Conservation (phyloP, 2,113 vertebrate genomes). For the Paraplagusia blochii region DNA sequence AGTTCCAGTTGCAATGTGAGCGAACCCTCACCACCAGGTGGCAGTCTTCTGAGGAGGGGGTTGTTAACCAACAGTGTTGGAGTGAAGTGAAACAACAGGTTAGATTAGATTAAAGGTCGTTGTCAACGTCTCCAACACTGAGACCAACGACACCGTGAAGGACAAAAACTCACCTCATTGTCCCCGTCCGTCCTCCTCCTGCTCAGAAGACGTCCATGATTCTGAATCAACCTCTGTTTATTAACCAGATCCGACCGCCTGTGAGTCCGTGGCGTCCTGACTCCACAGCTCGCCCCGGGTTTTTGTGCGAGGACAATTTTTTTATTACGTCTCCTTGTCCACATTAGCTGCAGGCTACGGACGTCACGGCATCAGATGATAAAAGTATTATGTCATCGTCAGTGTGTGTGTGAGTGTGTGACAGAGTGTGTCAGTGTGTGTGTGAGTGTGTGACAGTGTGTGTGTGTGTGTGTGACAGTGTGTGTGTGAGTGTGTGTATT, state of each 20-base stretch:
- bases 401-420: slow-evolving; percentile 31
- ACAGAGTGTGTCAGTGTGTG: slow-evolving; percentile 5
- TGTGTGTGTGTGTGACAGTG: no score
- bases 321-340: slow-evolving; percentile 51
- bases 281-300: slow-evolving; percentile 38
- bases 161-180: neutral
- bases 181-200: neutral
- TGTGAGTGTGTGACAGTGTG: no score
- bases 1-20: no score
- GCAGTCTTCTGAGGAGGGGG: no score
- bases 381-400: slow-evolving; percentile 59
- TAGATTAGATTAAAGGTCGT: no score
- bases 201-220: neutral
- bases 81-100: no score
- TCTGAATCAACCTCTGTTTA: slow-evolving; percentile 20
- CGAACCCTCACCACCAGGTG: no score
- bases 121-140: no score
- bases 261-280: neutral
- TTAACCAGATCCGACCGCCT: slow-evolving; percentile 43
- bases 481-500: no score
- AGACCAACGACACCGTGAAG: no score
- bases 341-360: slow-evolving; percentile 48
- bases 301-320: slow-evolving; percentile 41
- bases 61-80: no score
- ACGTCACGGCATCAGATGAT: slow-evolving; percentile 51